Evolutionary conservation across 2,113 vertebrate genomes (phyloP), one percentile per base, ranked within the genome.

Genomic region (Phylloscopus trochiloides): DNA sequence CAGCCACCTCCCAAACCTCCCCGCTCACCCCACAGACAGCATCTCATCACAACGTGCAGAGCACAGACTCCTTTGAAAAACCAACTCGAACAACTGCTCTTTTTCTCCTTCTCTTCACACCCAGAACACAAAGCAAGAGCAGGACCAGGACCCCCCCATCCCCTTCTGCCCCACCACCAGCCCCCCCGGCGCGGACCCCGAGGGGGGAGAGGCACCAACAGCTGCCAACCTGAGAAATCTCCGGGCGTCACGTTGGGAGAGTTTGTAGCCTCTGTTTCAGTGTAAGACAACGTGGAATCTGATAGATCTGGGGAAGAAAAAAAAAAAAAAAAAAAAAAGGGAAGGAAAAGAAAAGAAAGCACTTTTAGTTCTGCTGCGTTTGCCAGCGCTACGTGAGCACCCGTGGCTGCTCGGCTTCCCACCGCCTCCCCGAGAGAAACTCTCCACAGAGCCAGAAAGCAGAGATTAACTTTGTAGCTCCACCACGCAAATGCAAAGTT

Each of bases 241-340:
- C 99, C 98, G 14, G 98, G 98, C 57, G 98, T 98, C 96, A 98
- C 91, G 97, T 99, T 98, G 97, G 99, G 99, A 42, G 98, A 99
- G 98, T 98, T 99, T 95, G 98, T 98, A 95, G 99, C 98, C 98
- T 99, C 99, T 8, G 98, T 99, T 99, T 99, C 99, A 99, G 99
- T 99, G 99, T 99, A 99, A 98, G 99, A 99, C 99, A 99, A 98
- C 97, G 99, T 99, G 98, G 99, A 99, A 99, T 99, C 99, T 71
- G 99, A 99, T 86, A 99, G 99, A 98, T 99, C 99, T 99, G 73
- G 3, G 0, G 2, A 2, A 2, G 0, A 1, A 2, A 12, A 29
- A 80, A 84, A 21, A 47, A 28, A 85, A 86, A 87, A 28, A 86
- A 86, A 91, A 7, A 68, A 1, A 12, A 82, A 90, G 93, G 6